Evolutionary conservation across 2,113 vertebrate genomes (phyloP), one percentile per base, ranked within the genome.

Genomic region (Misgurnus anguillicaudatus): DNA sequence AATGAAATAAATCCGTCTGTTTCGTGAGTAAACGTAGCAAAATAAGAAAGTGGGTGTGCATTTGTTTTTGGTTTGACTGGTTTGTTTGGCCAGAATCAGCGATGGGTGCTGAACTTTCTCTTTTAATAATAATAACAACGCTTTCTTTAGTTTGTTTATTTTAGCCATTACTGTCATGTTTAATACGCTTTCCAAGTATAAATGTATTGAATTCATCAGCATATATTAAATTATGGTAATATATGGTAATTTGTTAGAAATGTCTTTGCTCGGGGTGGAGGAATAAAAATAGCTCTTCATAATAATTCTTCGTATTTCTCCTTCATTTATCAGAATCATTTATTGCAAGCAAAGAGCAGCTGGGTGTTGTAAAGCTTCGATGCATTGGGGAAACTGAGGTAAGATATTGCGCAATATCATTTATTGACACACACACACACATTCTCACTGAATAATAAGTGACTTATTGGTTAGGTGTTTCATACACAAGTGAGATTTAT

Each of bases 341-440:
- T 39, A 5, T 7, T 24, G 45, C 47, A 55, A 3, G 13, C 9
- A 24, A 58, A 53, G 42, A 31, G 47, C 24, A 36, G 57, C 8
- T 6, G 38, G 68, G 45, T 73, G 9, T 78, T 78, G 39, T 66
- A 17, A 77, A 64, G 68, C 58, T n/a, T 82, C 74, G 38, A 80
- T 78, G 65, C 38, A 57, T 64, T 42, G 38, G 69, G 31, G 41
- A 51, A 41, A 76, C 69, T 80, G 72, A 77, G 75, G 75, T 70
- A 53, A 63, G 60, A 8, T 61, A 21, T 58, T 78, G n/a, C 65
- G 45, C 51, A 69, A 68, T 60, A 4, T 61, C 24, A 9, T 76
- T n/a, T 61, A 48, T 75, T 63, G 47, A 38, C 60, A 24, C 21
- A 0, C 39, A 24, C 21, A 0, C 39, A 31, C 16, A 21, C 24